Evolutionary conservation across 2,797 vertebrate genomes (phyloP), one percentile per base, ranked within the genome.

Genomic region (Eulemur mongoz): DNA sequence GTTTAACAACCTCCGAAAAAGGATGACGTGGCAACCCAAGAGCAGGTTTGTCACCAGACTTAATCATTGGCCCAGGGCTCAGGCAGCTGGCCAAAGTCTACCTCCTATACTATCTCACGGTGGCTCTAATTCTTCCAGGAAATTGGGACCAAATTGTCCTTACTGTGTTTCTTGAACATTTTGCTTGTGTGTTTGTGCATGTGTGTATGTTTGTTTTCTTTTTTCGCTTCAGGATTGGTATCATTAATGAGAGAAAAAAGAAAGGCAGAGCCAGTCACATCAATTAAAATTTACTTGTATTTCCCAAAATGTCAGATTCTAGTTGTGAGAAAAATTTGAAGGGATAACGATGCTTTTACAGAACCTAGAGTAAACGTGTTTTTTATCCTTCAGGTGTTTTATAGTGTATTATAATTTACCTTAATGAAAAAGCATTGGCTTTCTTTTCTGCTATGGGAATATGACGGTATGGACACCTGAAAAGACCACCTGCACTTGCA

Each of bases 81-180:
- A 65, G 32, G 15, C 63, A 65, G 63, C 32, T 59, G 23, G 63
- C 32, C 15, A 59, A 59, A 59, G 23, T 59, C 15, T 7, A 32
- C 63, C 63, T 65, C 63, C 7, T 65, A 18, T n/a, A n/a, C 15
- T 65, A 18, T 65, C 32, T 18, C 35, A 35, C 43, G 57, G 27
- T 52, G 48, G n/a, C 48, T 92, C 73, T 65, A 50, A 92, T 93
- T 87, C 76, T 91, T 93, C 45, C 91, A 63, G 76, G 54, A 67
- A 81, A 52, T 50, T 22, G 69, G 69, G 70, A 95, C 38, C 14
- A 38, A 91, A 86, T 0, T 76, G 61, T 54, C 38, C 61, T 84
- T 59, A 81, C 48, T 67, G 5, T 72, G 40, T 70, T 94, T 92
- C 52, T 38, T n/a, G 50, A 73, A 86, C 23, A 95, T 50, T 84